Evolutionary conservation across 2,888 invertebrate genomes (phyloP), one percentile per base, ranked within the genome.

Genomic region (Protula sp.): DNA sequence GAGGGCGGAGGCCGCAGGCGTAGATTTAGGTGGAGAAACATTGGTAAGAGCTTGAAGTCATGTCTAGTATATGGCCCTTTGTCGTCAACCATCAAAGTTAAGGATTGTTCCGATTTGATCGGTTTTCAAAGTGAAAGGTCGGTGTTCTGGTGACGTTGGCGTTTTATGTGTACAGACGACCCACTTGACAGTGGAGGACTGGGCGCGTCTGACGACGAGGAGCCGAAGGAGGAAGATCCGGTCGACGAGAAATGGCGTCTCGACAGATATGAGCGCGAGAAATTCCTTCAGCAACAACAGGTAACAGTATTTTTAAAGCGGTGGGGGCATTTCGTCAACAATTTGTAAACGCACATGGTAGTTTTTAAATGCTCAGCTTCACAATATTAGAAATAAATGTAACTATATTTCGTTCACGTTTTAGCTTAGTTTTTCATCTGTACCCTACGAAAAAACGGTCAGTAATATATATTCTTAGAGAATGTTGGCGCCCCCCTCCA

Each of bases 11-110:
- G 88, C 5, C 66, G 94, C 2, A 87, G 88, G 72, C 83, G 91
- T 30, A 88, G 90, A 74, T 95, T 94, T 77, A 86, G 87, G 64
- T 95, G 94, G 94, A 89, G 85, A 72, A 89, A 92, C 80, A 85
- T 88, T 59, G 78, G 78, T 79, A 29, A 29, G 27, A 47, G 31
- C 5, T 22, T 57, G 52, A 5, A 5, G 29, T 38, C 9, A 38
- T 9, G 45, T 38, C n/a, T 38, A 14, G 45, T 14, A 38, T 38
- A 38, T n/a, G n/a, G 45, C 45, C 45, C 45, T 38, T 38, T 9
- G 19, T 38, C 19, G 45, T 19, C 45, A 38, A 14, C 45, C 19
- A 14, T 38, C 45, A 38, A 14, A 14, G 45, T 19, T 38, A 14
- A 38, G 19, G 45, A 38, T 38, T 38, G 9, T 38, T 38, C 45